Evolutionary conservation across 2,113 vertebrate species (phyloP), one percentile per base, ranked within the genome.

Genomic region (Callithrix jacchus): DNA sequence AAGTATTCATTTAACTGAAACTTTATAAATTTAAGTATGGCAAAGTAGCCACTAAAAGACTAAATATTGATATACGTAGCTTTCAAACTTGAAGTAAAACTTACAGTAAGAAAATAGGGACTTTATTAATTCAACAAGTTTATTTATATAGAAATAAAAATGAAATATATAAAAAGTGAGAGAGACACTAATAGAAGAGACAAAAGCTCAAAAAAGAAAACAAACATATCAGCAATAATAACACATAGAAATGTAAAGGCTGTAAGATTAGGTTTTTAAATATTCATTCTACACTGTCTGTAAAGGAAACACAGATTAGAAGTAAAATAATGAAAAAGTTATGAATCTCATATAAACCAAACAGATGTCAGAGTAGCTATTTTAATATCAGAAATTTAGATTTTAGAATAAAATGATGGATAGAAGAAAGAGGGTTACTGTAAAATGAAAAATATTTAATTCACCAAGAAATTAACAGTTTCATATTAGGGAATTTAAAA

Each of bases 91-190:
- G 30, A 58, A 87, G 27, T 52, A 92, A 94, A 90, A 83, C 35
- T 92, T 56, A 42, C 30, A 94, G 37, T 58, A 80, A 73, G 40
- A 87, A 94, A 87, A 76, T 12, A 54, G 7, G 7, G 21, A 64
- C 16, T 54, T 30, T 93, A 71, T 68, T 37, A 86, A 77, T 30
- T 25, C 20, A 92, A 68, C 25, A 74, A 37, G 14, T 0, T 68
- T 20, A 86, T 21, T 40, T 64, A 76, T 23, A 37, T n/a, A 90
- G n/a, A 92, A 95, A 83, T 68, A 84, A 95, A 96, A 87, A 42
- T 84, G 17, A 87, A 80, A 20, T 27, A 64, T 54, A n/a, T 42
- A 73, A 89, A 85, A 92, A 61, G 18, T n/a, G 21, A 13, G 9
- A 94, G 11, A 76, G 17, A 2, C 5, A 56, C 30, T 64, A 64